phyloP scores from a whole-genome alignment of 2,797 vertebrate genomes.

The Microctenopoma steveboyesi region DNA sequence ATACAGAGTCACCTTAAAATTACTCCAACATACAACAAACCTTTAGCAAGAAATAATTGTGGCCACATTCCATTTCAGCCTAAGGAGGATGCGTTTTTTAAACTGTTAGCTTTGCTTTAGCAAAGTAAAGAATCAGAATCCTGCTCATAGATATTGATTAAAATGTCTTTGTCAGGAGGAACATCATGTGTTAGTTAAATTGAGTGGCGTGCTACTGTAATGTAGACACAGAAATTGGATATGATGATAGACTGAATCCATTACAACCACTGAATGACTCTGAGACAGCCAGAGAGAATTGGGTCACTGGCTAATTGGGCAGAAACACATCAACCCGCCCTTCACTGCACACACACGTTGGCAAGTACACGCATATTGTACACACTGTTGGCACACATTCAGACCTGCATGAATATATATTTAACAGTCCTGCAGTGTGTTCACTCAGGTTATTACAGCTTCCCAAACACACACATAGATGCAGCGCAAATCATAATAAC shows the following conservation, averaged over 20 bases:
- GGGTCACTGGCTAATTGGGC: constrained; percentile 78
- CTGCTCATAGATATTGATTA: constrained; percentile 57
- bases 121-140: background rate
- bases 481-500: background rate
- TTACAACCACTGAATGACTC: constrained; percentile 67
- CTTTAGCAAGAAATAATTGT: too few relatives aligned
- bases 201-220: constrained; percentile 50
- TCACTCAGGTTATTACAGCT: constrained; percentile 14
- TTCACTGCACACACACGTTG: constrained; percentile 18
- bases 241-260: constrained; percentile 70
- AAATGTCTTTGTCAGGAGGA: constrained; percentile 57
- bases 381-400: constrained; percentile 26
- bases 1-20: too few relatives aligned
- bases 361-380: constrained; percentile 3
- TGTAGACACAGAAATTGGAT: constrained; percentile 66
- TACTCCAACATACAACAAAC: too few relatives aligned
- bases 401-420: constrained; percentile 19
- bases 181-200: constrained; percentile 47
- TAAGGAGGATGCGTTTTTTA: background rate
- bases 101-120: constrained; percentile 1
- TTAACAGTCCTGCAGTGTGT: constrained; percentile 1
- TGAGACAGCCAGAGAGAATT: constrained; percentile 68
- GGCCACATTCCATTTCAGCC: too few relatives aligned
- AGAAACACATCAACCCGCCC: constrained; percentile 67
- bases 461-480: background rate